phyloP scores from a whole-genome alignment of 2,797 vertebrate species.

The Lerista edwardsae region DNA sequence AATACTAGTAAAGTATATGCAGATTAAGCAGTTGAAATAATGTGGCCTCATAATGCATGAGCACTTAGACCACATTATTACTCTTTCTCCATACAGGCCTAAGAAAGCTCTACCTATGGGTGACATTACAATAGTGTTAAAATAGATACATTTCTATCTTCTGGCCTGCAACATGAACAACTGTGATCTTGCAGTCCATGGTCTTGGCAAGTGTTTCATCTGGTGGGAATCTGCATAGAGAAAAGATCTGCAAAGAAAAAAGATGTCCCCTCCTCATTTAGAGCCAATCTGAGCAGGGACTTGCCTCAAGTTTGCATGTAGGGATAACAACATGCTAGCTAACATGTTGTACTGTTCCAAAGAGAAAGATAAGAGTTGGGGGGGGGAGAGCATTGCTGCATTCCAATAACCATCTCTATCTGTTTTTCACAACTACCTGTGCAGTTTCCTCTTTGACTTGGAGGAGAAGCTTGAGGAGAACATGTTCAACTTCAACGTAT shows the following conservation, averaged over 20 bases:
- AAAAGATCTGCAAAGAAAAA: not conserved
- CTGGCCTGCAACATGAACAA: not conserved
- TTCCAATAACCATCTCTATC: constrained; percentile 13
- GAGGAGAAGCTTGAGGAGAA: constrained; percentile 92
- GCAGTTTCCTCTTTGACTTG: constrained; percentile 91
- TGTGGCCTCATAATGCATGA: not conserved
- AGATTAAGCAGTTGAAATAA: not conserved
- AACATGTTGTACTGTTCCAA: not conserved
- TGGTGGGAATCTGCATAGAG: not conserved
- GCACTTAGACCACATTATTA: not conserved
- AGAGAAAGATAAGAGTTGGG: not conserved
- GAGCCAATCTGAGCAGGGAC: too few relatives aligned
- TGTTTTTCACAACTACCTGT: constrained; percentile 14
- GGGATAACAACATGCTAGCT: not conserved
- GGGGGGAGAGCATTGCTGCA: not conserved
- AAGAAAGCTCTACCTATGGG: not conserved
- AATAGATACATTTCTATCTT: not conserved
- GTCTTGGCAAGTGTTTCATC: not conserved
- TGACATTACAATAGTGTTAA: not conserved
- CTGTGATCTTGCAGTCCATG: not conserved
- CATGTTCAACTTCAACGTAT: constrained; percentile 89
- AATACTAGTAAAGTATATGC: not conserved
- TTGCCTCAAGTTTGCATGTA: not conserved
- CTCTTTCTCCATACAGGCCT: not conserved
- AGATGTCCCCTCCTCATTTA: not conserved